A percentile compares a stretch with the other conserved stretches of the same genome.
Evolutionary conservation across 2,888 invertebrate species (phyloP).

Genomic region (Ophioninae sp.): DNA sequence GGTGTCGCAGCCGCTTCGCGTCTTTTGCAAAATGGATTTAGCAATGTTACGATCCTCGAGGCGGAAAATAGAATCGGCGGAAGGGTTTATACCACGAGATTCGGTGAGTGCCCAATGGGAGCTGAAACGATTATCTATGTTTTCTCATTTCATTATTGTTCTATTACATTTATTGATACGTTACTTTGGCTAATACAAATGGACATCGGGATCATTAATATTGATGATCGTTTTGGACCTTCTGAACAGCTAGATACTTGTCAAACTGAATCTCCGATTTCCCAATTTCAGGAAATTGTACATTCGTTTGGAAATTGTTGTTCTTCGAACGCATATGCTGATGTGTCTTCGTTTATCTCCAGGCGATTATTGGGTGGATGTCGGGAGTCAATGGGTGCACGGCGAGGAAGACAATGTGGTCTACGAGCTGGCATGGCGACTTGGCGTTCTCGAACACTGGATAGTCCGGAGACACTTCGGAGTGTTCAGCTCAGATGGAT

Average conservation of each 20-base stretch:
- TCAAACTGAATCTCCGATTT: background rate
- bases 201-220: background rate
- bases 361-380: slow-evolving; percentile 70
- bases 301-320: too few relatives aligned
- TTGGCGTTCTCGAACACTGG: slow-evolving; percentile 59
- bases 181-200: background rate
- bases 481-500: slow-evolving; percentile 50
- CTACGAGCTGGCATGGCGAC: slow-evolving; percentile 70
- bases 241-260: background rate
- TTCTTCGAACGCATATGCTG: background rate
- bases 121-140: too few relatives aligned
- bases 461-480: background rate
- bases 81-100: slow-evolving; percentile 77
- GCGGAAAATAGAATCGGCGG: slow-evolving; percentile 82
- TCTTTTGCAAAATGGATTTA: slow-evolving; percentile 80
- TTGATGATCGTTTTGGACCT: background rate
- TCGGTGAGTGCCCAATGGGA: slow-evolving; percentile 75
- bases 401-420: slow-evolving; percentile 71
- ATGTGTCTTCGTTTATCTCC: slow-evolving; percentile 23
- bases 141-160: too few relatives aligned
- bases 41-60: slow-evolving; percentile 81
- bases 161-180: too few relatives aligned
- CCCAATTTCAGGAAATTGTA: background rate
- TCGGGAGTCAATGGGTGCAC: slow-evolving; percentile 75
- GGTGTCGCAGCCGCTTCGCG: slow-evolving; percentile 83